These are phyloP conservation scores for Muscidifurax raptorellus DNA, from an alignment of 1,140 invertebrate species.

Conservation along the genomic window DNA sequence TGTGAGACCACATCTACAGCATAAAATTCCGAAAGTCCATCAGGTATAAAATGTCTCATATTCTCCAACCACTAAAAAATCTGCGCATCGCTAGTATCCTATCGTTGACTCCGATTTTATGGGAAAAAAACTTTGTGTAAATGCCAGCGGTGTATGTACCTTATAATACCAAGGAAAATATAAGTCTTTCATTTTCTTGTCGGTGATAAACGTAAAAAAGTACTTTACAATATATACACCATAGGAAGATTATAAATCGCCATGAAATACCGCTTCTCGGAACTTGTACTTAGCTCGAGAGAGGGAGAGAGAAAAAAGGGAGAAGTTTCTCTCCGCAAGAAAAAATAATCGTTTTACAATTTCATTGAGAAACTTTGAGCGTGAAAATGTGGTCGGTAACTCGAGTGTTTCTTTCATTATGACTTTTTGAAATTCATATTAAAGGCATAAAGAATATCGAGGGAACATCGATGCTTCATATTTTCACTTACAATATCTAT, in stretches of 20 bases:
- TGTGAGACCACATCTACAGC: neutral
- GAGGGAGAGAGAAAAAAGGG: neutral
- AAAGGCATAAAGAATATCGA: neutral
- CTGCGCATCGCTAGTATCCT: neutral
- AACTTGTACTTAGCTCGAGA: neutral
- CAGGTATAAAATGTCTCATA: neutral
- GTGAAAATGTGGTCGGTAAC: neutral
- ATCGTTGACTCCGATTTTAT: slow-evolving; percentile 25
- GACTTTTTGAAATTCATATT: neutral
- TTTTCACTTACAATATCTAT: too few relatives aligned
- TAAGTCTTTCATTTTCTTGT: neutral
- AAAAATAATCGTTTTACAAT: neutral
- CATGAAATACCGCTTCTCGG: neutral
- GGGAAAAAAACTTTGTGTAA: neutral
- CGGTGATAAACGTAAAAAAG: neutral
- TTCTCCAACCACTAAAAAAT: neutral
- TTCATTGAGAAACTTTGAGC: neutral
- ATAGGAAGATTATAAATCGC: neutral
- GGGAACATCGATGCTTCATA: neutral
- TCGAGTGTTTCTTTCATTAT: neutral
- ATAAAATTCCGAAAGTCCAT: slow-evolving; percentile 9
- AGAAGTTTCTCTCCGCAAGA: neutral
- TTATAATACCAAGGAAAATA: neutral
- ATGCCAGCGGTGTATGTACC: neutral
- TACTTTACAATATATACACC: neutral